Evolutionary conservation across 2,113 vertebrate species (phyloP), one percentile per base, ranked within the genome.

Genomic region (Scytalopus superciliaris): DNA sequence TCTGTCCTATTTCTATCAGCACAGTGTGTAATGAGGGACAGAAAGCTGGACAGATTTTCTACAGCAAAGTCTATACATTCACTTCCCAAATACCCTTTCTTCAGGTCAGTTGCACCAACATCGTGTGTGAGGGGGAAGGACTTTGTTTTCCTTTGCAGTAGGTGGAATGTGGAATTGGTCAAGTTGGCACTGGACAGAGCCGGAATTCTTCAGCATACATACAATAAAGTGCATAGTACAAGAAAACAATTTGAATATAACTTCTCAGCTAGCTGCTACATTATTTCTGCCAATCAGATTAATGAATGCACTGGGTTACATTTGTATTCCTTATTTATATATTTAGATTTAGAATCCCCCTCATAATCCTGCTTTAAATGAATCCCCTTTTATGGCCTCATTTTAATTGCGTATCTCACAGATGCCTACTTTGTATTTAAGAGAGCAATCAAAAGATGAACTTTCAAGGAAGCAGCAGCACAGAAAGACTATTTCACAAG

Each of bases 311-410:
- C 15, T 49, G 39, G 45, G 64, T 93, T 94, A 85, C 64, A 83
- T 83, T 75, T 94, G 37, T 90, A 95, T 89, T 57, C 69, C 49
- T 85, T 94, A 92, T 89, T 94, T 87, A 89, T 83, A 68, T 23
- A 94, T 80, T 67, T 89, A 91, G 73, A 90, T 90, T 94, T 92
- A 90, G 66, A 92, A 87, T 75, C 56, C 22, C 24, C 25, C 35
- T 84, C 64, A 85, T 96, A 96, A 95, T 82, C 63, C 40, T 83
- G 27, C 80, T 95, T 69, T 92, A 91, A 92, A 91, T 92, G 89
- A 95, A 96, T 96, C 74, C 49, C 52, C 49, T 66, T 94, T 95
- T 95, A 91, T 91, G 28, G 56, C 53, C 45, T 87, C 39, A 57
- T 95, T 96, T 97, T 91, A 94, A 91, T 79, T 91, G 70, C 24